Base-by-base conservation (phyloP, 2,797 vertebrate species). In the Scomberomorus guttatus region DNA sequence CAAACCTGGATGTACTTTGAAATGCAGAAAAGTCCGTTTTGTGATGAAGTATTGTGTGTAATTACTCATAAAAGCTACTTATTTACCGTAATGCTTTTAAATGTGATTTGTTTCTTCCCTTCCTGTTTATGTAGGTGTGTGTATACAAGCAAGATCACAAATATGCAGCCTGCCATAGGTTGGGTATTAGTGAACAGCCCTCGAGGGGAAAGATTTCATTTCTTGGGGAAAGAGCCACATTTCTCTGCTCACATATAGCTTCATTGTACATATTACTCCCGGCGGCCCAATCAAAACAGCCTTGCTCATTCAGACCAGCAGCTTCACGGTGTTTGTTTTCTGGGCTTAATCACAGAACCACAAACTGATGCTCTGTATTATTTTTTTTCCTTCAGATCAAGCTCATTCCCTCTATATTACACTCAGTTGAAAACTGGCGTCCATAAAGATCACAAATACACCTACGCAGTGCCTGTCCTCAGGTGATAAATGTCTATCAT, bases 401-500 rank as follows among this genome's bases (percentile, higher is more conserved):
- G 22, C 56, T 22, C 71, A 69, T 77, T 75, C 75, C 56, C 62
- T 55, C 57, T 61, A 57, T 83, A 22, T 72, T 60, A 68, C 29
- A 34, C 72, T 82, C 27, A 4, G 70, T 64, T 55, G 59, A 83
- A 82, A 91, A 88, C 83, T 18, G 25, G 46, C 75, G 70, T 81
- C 80, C 69, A 73, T 54, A 79, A 89, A 84, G 75, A 83, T 89
- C 80, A 89, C 75, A 74, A 77, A 69, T 70, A 74, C 73, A 54
- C 85, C 87, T 86, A 85, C 81, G 56, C 75, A 39, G 68, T 59
- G 74, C 32, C 72, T 69, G 84, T 94, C 90, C 83, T 84, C 75
- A 59, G 87, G 92, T 93, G 89, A 92, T 93, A 89, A 94, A 91
- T 87, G 86, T 84, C 86, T 72, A 75, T 88, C 89, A 89, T 91